Evolutionary conservation across 2,113 vertebrate species (phyloP), one percentile per base, ranked within the genome.

Genomic region (Chaenogobius annularis): DNA sequence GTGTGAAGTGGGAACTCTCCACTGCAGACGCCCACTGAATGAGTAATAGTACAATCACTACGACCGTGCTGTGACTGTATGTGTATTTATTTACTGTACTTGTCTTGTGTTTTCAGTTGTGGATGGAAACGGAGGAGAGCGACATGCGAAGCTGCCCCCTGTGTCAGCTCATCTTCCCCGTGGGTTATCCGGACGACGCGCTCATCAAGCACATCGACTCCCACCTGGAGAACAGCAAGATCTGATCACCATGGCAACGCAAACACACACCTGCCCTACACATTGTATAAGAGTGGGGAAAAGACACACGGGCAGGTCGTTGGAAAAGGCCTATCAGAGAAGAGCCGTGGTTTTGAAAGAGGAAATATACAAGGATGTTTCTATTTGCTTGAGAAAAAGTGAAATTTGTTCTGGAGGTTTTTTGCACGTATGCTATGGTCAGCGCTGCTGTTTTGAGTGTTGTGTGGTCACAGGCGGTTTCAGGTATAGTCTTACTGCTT

Each of bases 121-220:
- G 97, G 94, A 96, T 99, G 96, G 97, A 99, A 92, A 98, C 96
- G 0, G 96, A 94, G 90, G 97, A 98, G 91, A 96, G 95, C 7
- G 96, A 98, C 80, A 95, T 97, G 92, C 92, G 96, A 82, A 98
- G 96, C 89, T 98, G 96, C 89, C 96, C 97, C 10, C 95, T 99
- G 81, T 99, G 96, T 90, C 97, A 99, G 90, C 93, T 98, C 84
- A 96, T 97, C 69, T 99, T 99, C 89, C 97, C 97, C 7, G 90
- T 97, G 5, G 96, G 96, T 44, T 99, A 99, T 91, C 97, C 97
- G 0, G 97, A 99, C 35, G 97, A 98, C 61, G 96, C 96, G 71
- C 95, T 99, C 90, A 95, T 99, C 92, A 99, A 99, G 92, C 97
- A 99, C 94, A 99, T 99, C 82, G 97, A 98, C 91, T 97, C 97